Evolutionary conservation across 2,113 vertebrate species (phyloP).

Genomic region (Sceloporus tristichus): DNA sequence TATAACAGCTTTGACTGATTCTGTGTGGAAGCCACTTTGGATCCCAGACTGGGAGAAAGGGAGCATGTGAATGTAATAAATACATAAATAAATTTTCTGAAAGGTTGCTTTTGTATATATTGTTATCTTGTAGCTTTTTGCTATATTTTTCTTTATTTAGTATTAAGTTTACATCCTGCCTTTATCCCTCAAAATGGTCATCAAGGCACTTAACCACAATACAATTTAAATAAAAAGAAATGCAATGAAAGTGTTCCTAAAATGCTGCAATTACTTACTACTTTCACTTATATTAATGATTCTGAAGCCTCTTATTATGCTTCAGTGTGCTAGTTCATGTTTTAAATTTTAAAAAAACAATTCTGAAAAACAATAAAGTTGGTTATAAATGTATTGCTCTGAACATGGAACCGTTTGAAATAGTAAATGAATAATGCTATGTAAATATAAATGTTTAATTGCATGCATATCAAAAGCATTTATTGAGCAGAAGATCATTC

Average conservation of each 20-base stretch:
- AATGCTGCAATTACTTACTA: background rate
- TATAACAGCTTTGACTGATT: too few species aligned
- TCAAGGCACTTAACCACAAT: background rate
- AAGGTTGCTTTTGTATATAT: background rate
- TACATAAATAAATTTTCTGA: background rate
- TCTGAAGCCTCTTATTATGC: background rate
- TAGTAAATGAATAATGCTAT: slow-evolving; percentile 6
- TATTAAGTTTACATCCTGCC: background rate
- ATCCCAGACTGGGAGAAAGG: too few species aligned
- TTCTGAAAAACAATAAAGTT: background rate
- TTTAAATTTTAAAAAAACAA: slow-evolving; percentile 9
- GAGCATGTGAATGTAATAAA: too few species aligned
- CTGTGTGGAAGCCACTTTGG: too few species aligned
- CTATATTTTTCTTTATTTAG: too few species aligned
- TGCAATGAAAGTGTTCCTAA: background rate
- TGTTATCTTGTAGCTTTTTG: too few species aligned
- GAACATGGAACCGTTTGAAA: background rate
- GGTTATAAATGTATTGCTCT: slow-evolving; percentile 3
- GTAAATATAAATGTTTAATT: slow-evolving; percentile 18
- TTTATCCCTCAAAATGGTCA: background rate
- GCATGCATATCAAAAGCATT: slow-evolving; percentile 11
- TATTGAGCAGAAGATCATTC: background rate
- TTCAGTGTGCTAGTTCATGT: background rate
- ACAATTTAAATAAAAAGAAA: background rate
- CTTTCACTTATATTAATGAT: background rate